phyloP scores from a whole-genome alignment of 2,113 vertebrate species.

The Oryzias curvinotus region DNA sequence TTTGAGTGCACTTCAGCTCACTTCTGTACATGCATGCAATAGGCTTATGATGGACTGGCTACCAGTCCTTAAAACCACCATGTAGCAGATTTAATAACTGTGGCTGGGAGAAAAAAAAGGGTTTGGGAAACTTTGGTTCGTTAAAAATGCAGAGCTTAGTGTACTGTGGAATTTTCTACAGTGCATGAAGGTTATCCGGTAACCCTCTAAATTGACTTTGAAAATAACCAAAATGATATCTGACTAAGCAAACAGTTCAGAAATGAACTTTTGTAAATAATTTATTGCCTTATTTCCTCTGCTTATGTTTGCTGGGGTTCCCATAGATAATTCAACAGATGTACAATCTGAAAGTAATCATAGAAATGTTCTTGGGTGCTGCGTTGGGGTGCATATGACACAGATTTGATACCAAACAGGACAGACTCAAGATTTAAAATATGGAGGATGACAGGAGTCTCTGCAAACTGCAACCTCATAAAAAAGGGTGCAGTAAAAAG shows the following conservation, averaged over 20 bases:
- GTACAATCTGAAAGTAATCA: no score
- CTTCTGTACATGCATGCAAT: constrained; percentile 30
- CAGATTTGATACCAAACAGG: no score
- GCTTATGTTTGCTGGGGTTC: no score
- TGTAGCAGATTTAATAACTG: constrained; percentile 42
- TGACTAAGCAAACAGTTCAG: not conserved
- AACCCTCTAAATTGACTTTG: not conserved
- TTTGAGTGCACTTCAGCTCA: constrained; percentile 50
- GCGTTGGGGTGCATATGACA: no score
- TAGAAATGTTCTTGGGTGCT: no score
- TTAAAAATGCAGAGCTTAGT: no score
- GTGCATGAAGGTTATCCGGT: not conserved
- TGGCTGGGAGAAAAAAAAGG: not conserved
- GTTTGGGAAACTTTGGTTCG: no score
- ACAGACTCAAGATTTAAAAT: no score
- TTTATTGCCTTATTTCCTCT: not conserved
- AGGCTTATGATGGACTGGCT: constrained; percentile 29
- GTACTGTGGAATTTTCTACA: not conserved
- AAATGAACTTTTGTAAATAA: not conserved
- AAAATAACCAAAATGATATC: not conserved
- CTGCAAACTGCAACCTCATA: no score
- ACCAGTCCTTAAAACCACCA: constrained; percentile 44
- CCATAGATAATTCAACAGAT: no score
- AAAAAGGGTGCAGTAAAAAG: no score
- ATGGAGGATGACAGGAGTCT: no score